Evolutionary conservation across 1,140 invertebrate species (phyloP).

Genomic region (Drosophila busckii): DNA sequence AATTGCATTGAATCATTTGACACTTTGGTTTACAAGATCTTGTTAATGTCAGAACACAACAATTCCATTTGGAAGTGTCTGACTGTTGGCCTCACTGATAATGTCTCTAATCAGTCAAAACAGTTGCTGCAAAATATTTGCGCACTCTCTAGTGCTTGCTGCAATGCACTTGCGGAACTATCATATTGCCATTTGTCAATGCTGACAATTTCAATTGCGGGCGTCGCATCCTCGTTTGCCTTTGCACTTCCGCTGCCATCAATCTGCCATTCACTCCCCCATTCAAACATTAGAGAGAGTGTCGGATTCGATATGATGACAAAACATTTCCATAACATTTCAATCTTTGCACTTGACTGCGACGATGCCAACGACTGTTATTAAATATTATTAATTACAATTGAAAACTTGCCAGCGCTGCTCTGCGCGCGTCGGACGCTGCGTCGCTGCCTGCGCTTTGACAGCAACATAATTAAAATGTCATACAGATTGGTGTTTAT

Average conservation of each 20-base stretch:
- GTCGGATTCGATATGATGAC: conserved; percentile 53
- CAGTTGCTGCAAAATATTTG: conserved; percentile 34
- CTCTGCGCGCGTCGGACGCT: conserved; percentile 12
- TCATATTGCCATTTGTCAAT: conserved; percentile 50
- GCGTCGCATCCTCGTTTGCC: conserved; percentile 41
- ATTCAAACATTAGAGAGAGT: too few species aligned
- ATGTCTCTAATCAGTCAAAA: conserved; percentile 62
- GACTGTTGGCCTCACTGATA: too few species aligned
- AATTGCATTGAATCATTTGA: too few species aligned
- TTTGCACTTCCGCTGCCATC: conserved; percentile 57
- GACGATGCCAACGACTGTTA: conserved; percentile 63
- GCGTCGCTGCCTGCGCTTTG: conserved; percentile 36
- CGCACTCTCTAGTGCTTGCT: conserved; percentile 40
- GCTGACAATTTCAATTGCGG: conserved; percentile 38
- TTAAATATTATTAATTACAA: conserved; percentile 76
- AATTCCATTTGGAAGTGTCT: conserved; percentile 60
- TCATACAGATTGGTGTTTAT: conserved; percentile 46
- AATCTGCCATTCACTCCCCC: too few species aligned
- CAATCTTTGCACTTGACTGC: conserved; percentile 53
- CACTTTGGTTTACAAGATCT: too few species aligned
- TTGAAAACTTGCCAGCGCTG: conserved; percentile 41
- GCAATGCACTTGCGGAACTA: conserved; percentile 57
- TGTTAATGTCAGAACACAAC: too few species aligned
- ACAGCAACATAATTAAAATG: conserved; percentile 75
- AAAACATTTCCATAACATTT: conserved; percentile 67